phyloP scores from a whole-genome alignment of 1,140 invertebrate species.

The Orussus abietinus region DNA sequence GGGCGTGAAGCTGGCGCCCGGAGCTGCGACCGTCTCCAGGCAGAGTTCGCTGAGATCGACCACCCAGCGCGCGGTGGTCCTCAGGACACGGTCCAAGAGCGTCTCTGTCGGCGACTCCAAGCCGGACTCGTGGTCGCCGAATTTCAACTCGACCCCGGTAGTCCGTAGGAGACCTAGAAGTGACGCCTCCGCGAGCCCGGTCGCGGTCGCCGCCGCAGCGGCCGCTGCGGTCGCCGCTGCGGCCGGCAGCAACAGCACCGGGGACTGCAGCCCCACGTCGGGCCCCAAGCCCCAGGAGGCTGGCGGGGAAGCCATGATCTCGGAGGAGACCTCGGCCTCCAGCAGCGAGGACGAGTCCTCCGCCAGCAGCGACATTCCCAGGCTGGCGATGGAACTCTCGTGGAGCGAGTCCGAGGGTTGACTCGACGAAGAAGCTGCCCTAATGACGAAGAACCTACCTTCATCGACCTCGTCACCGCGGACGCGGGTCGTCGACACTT shows the following conservation, averaged over 20 bases:
- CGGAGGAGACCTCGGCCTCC: constrained; percentile 49
- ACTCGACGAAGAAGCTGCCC: too few relatives aligned
- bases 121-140: constrained; percentile 26
- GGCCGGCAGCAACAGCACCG: constrained; percentile 12
- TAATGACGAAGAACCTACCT: too few relatives aligned
- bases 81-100: constrained; percentile 39
- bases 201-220: constrained; percentile 17
- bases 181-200: constrained; percentile 21
- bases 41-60: constrained; percentile 40
- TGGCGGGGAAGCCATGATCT: constrained; percentile 54
- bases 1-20: constrained; percentile 7
- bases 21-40: constrained; percentile 25
- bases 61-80: constrained; percentile 21
- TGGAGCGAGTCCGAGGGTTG: constrained; percentile 25
- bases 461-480: too few relatives aligned
- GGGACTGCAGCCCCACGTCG: constrained; percentile 12
- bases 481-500: too few relatives aligned
- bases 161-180: constrained; percentile 31
- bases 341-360: constrained; percentile 51
- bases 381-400: constrained; percentile 32
- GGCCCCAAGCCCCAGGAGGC: constrained; percentile 48
- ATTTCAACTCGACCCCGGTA: constrained; percentile 34
- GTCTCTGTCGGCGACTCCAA: constrained; percentile 27
- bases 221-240: constrained; percentile 20
- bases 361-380: constrained; percentile 45